Percentiles rank a stretch among this genome's conserved stretches.
phyloP scores from a whole-genome alignment of 2,888 invertebrate species.

The Ormia ochracea region DNA sequence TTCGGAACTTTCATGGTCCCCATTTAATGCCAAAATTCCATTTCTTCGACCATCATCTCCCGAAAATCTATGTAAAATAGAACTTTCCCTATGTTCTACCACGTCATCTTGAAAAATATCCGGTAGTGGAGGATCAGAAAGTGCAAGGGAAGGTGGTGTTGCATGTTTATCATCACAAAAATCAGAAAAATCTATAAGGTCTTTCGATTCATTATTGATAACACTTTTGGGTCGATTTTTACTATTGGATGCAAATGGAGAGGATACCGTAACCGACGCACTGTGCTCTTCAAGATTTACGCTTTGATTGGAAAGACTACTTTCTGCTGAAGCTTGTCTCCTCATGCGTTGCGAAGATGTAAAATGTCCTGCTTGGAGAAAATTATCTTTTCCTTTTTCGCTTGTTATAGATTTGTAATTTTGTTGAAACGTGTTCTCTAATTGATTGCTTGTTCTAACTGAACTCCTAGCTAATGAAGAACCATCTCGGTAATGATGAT shows the following conservation, averaged over 20 bases:
- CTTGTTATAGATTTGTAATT: constrained; percentile 74
- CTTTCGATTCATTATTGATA: constrained; percentile 64
- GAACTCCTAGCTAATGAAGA: constrained; percentile 76
- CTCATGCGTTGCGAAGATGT: constrained; percentile 68
- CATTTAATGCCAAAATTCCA: constrained; percentile 73
- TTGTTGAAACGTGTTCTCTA: constrained; percentile 75
- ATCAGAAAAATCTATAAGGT: constrained; percentile 75
- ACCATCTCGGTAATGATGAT: constrained; percentile 69
- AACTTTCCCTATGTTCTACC: constrained; percentile 73
- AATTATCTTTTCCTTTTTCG: constrained; percentile 68
- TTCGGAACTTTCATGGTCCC: constrained; percentile 54
- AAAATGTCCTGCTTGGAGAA: constrained; percentile 68
- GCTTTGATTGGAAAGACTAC: constrained; percentile 77
- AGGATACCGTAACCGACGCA: constrained; percentile 9
- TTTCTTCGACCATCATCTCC: constrained; percentile 76
- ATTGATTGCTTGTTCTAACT: constrained; percentile 74
- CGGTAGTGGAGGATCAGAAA: constrained; percentile 14
- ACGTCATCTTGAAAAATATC: constrained; percentile 67
- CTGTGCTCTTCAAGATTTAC: constrained; percentile 72
- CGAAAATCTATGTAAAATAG: constrained; percentile 73
- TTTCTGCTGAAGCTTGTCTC: constrained; percentile 76
- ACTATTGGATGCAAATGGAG: constrained; percentile 9
- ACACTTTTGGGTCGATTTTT: constrained; percentile 45
- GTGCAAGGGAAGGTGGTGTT: constrained; percentile 27
- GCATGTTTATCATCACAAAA: constrained; percentile 69